Conservation (phyloP, 2,888 invertebrate species). For the Catotricha subobsoleta region DNA sequence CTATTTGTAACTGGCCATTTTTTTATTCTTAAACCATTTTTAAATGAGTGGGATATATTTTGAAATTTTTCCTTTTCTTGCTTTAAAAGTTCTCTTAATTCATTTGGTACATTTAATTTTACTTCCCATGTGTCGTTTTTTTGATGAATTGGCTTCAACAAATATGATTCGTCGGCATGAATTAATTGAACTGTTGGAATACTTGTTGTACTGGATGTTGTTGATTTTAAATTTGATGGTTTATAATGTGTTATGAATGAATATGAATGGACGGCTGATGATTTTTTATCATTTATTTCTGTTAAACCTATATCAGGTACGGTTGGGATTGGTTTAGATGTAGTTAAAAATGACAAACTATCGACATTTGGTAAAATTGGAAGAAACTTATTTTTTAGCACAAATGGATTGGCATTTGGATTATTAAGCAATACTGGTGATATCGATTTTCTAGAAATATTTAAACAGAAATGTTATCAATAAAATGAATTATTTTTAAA, state of each 20-base stretch:
- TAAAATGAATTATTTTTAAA: neutral
- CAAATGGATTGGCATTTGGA: neutral
- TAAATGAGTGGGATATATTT: constrained; percentile 10
- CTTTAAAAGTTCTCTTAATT: neutral
- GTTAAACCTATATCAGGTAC: neutral
- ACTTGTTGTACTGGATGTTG: neutral
- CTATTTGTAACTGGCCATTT: constrained; percentile 12
- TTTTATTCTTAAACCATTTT: constrained; percentile 9
- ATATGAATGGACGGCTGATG: neutral
- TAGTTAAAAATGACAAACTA: neutral
- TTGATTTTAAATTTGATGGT: neutral
- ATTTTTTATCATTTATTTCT: neutral
- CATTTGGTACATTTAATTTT: constrained; percentile 1
- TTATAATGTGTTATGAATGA: neutral
- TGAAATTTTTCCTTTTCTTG: neutral
- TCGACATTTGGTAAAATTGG: constrained; percentile 1
- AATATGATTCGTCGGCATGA: neutral
- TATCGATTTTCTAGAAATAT: neutral
- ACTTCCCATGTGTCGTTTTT: constrained; percentile 5
- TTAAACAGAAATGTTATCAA: neutral
- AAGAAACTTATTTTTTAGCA: neutral
- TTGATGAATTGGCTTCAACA: neutral
- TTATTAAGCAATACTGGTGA: too few species aligned
- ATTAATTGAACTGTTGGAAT: neutral
- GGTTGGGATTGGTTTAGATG: neutral